Conservation (phyloP, 1,140 invertebrate genomes). For the Lamellibrachia luymesi region DNA sequence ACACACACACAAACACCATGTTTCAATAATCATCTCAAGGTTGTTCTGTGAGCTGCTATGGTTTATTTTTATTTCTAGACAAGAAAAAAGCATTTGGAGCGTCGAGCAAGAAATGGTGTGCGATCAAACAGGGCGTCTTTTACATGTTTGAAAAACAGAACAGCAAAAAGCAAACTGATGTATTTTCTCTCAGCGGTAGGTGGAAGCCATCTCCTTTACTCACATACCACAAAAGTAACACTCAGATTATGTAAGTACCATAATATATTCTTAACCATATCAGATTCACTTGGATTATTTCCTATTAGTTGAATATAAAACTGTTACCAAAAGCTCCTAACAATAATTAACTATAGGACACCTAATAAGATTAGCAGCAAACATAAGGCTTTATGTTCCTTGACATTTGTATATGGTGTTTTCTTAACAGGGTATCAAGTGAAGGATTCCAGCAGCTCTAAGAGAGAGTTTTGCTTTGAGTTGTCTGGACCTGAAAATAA, state of each 20-base stretch:
- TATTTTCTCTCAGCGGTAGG: constrained; percentile 43
- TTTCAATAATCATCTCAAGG: no score
- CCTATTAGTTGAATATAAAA: neutral
- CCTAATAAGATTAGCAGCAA: neutral
- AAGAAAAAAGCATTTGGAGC: neutral
- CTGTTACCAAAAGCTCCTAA: neutral
- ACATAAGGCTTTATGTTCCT: neutral
- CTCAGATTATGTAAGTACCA: no score
- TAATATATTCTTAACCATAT: neutral
- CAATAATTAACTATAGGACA: neutral
- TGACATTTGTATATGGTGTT: neutral
- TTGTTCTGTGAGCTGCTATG: neutral
- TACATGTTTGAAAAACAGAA: constrained; percentile 43
- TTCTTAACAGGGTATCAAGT: constrained; percentile 30
- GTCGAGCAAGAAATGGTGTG: constrained; percentile 45
- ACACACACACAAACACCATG: no score
- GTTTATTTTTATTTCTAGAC: constrained; percentile 14
- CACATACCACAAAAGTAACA: no score
- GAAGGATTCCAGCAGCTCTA: constrained; percentile 35
- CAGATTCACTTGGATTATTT: neutral
- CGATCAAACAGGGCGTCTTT: constrained; percentile 40
- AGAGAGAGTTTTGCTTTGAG: constrained; percentile 47
- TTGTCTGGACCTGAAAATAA: constrained; percentile 38
- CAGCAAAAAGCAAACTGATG: constrained; percentile 44
- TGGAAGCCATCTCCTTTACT: neutral